Evolutionary conservation across 1,140 invertebrate species (phyloP).

Genomic region (Tenebrio molitor): DNA sequence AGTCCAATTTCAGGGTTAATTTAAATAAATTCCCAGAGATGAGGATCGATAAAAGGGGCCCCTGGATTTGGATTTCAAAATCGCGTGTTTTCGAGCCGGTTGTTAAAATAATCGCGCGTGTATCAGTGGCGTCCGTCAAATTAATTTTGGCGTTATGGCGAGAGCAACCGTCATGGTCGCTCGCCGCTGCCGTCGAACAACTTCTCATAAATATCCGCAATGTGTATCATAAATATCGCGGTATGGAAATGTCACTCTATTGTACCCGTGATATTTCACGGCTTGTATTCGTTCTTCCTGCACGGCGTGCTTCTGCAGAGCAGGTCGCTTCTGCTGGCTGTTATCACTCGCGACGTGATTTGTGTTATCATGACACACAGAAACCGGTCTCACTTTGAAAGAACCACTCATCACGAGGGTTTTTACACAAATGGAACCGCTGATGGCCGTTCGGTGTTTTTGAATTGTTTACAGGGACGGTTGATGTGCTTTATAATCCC

Average conservation of each 20-base stretch:
- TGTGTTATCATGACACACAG: conserved; percentile 11
- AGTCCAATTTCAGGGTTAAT: conserved; percentile 8
- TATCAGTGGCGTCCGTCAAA: conserved; percentile 25
- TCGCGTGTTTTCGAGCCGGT: conserved; percentile 20
- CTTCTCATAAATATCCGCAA: conserved; percentile 32
- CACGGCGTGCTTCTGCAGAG: background rate
- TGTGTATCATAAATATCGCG: conserved; percentile 27
- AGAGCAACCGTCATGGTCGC: conserved; percentile 6
- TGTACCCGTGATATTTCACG: conserved; percentile 2
- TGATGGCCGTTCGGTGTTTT: conserved; percentile 23
- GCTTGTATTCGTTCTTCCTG: conserved; percentile 19
- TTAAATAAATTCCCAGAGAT: conserved; percentile 6
- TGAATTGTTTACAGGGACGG: conserved; percentile 6
- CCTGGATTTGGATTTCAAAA: conserved; percentile 18
- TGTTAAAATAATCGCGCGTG: conserved; percentile 33
- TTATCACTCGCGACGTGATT: conserved; percentile 30
- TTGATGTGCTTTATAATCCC: background rate
- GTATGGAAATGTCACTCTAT: conserved; percentile 20
- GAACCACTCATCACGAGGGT: conserved; percentile 25
- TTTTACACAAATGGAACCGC: conserved; percentile 14
- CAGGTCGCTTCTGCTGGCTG: conserved; percentile 4
- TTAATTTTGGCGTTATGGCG: conserved; percentile 22
- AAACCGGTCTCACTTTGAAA: conserved; percentile 26
- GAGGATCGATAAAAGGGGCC: conserved; percentile 7
- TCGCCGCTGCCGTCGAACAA: background rate